Evolutionary conservation across 2,888 invertebrate species (phyloP), one percentile per base, ranked within the genome.

Genomic region (Pseudolycoriella hygida): DNA sequence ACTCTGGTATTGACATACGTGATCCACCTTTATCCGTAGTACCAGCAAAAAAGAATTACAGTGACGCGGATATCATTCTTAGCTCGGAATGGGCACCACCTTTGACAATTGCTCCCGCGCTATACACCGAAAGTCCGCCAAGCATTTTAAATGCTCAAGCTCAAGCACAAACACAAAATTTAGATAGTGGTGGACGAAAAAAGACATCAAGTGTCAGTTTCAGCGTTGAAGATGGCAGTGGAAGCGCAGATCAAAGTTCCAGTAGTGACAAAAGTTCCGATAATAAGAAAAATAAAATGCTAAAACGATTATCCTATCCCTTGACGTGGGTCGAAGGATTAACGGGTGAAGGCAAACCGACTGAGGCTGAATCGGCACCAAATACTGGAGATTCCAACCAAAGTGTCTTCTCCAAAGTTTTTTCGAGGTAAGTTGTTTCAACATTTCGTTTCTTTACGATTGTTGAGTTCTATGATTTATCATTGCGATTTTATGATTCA

Each of bases 311-410:
- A 49, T 89, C 89, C 1, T 88, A 90, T 69, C 90, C 90, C 14
- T 67, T 90, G 45, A 81, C 88, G 2, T 89, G 89, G 88, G 87
- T 89, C 72, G 89, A 89, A 62, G 87, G 88, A 2, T 68, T 87
- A 38, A 81, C 85, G 0, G 81, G 85, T 47, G 87, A 86, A 51
- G 77, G 73, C 49, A 69, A 61, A 50, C 51, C 54, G 46, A 48
- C 55, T 41, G 56, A 59, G n/a, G 17, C 57, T 42, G 66, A 66
- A 20, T 65, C 66, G 42, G 65, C 65, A 40, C 66, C 66, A 44
- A 66, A 62, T 44, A 66, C 62, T 50, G 70, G 69, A 52, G 74
- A 69, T 59, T 68, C 64, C 53, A 74, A 68, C 62, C 76, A 65
- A 62, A 86, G 86, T 55, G 80, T 87, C 53, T 88, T 88, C 72